phyloP scores from a whole-genome alignment of 2,113 vertebrate species.

The Crypturellus undulatus region DNA sequence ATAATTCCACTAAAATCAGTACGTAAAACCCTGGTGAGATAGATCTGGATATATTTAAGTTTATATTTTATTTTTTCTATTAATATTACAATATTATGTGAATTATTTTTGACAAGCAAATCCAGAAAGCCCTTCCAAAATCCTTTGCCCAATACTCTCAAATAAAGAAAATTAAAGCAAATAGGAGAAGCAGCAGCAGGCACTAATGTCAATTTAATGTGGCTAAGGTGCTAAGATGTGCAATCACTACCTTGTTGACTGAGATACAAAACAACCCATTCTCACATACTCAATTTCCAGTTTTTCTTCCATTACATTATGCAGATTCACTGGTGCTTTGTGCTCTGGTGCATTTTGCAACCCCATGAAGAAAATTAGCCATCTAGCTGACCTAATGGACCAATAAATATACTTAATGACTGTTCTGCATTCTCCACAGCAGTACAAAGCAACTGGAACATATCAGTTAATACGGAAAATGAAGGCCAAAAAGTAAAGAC shows the following conservation, averaged over 20 bases:
- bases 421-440: not conserved
- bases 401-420: not conserved
- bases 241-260: not conserved
- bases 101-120: not conserved
- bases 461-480: not conserved
- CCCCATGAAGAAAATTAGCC: not conserved
- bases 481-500: not conserved
- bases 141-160: not conserved
- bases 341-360: not conserved
- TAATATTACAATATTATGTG: not conserved
- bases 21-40: not conserved
- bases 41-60: not conserved
- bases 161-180: not conserved
- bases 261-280: not conserved
- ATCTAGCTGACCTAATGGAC: not conserved
- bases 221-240: not conserved
- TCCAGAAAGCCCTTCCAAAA: not conserved
- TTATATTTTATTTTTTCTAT: not conserved
- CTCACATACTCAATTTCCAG: not conserved
- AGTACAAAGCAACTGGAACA: not conserved
- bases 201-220: not conserved
- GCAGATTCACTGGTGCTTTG: not conserved
- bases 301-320: not conserved
- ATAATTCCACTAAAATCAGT: not conserved
- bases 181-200: not conserved